Evolutionary conservation across 2,113 vertebrate genomes (phyloP).

Genomic region (Empidonax traillii): DNA sequence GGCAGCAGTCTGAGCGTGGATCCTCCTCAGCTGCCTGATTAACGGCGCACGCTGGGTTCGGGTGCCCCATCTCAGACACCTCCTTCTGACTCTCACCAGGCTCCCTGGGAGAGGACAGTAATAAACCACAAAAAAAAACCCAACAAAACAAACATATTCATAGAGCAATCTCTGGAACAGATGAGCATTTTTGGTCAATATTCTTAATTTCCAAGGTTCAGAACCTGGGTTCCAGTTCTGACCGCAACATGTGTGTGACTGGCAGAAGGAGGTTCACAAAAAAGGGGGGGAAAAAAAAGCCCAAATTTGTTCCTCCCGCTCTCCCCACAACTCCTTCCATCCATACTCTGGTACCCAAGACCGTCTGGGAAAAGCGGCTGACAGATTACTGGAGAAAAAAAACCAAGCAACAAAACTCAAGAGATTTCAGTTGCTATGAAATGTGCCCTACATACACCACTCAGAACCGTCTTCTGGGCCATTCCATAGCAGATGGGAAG

Average conservation of each 20-base stretch:
- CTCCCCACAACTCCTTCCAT: not conserved
- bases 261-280: not conserved
- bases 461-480: not conserved
- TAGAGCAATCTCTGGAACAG: not conserved
- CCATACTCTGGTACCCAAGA: not conserved
- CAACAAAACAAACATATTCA: not conserved
- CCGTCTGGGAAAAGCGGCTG: not conserved
- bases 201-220: not conserved
- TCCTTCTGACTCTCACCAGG: not conserved
- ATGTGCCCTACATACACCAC: not conserved
- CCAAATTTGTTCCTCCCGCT: accelerated
- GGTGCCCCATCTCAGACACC: not conserved
- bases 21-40: not conserved
- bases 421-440: not conserved
- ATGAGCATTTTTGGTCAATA: not conserved
- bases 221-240: not conserved
- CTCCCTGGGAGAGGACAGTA: not conserved
- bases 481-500: not conserved
- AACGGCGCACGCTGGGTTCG: not conserved
- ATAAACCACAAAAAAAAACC: not conserved
- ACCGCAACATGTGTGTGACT: not conserved
- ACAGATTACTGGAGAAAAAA: not conserved
- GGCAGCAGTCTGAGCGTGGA: not conserved
- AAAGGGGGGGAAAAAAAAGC: accelerated
- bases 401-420: not conserved